phyloP scores from a whole-genome alignment of 2,888 invertebrate species.

The Lasioglossum marginatum region DNA sequence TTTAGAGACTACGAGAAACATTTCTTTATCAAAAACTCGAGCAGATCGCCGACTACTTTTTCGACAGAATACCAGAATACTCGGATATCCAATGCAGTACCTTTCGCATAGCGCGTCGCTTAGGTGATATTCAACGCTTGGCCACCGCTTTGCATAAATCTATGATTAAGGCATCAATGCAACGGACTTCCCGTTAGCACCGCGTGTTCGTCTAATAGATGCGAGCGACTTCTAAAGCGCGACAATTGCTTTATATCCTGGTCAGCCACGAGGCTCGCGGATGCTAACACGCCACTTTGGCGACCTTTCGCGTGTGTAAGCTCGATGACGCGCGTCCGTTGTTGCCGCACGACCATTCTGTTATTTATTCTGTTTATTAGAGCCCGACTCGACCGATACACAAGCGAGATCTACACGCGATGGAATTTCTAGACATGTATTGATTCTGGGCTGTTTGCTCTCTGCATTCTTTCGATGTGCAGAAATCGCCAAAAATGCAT shows the following conservation, averaged over 20 bases:
- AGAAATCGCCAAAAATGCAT: too few species aligned
- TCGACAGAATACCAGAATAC: too few species aligned
- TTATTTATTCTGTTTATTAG: conserved; percentile 32
- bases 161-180: conserved; percentile 72
- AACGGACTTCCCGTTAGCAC: conserved; percentile 61
- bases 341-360: conserved; percentile 9
- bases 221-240: conserved; percentile 66
- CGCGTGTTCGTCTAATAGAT: conserved; percentile 37
- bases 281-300: conserved; percentile 17
- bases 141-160: conserved; percentile 63
- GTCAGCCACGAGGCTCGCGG: conserved; percentile 28
- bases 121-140: not conserved
- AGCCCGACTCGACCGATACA: not conserved
- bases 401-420: not conserved
- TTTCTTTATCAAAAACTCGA: too few species aligned
- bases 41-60: too few species aligned
- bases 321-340: conserved; percentile 38
- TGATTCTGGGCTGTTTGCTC: not conserved
- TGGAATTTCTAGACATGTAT: not conserved
- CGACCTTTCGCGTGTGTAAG: conserved; percentile 27
- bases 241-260: conserved; percentile 71
- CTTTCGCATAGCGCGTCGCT: not conserved
- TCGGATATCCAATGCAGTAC: too few species aligned
- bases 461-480: not conserved
- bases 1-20: not conserved